A percentile compares a stretch with the other conserved stretches of the same genome.
Conservation (phyloP, 2,888 invertebrate species). For the Falcaria lacertinaria region DNA sequence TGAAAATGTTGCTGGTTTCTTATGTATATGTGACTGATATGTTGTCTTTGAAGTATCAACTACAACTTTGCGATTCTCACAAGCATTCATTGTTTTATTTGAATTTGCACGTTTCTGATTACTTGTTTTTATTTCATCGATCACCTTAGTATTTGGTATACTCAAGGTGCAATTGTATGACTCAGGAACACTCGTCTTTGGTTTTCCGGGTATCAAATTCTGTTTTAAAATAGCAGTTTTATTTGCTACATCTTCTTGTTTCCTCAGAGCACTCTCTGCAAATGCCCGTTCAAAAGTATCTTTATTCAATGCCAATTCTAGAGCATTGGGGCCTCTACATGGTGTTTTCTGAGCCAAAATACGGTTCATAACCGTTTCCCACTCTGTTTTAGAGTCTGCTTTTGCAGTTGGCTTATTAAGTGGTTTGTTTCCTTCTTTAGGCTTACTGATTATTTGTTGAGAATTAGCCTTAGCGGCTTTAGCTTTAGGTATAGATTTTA, state of each 20-base stretch:
- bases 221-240: constrained; percentile 2
- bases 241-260: constrained; percentile 13
- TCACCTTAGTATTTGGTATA: not conserved
- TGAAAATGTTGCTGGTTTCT: not conserved
- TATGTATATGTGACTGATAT: not conserved
- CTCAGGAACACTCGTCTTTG: not conserved
- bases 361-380: constrained; percentile 61
- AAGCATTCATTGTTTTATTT: not conserved
- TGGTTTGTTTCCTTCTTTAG: constrained; percentile 9
- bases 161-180: not conserved
- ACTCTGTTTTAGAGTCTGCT: constrained; percentile 29
- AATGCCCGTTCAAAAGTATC: constrained; percentile 31
- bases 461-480: constrained; percentile 6
- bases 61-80: not conserved
- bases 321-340: constrained; percentile 52
- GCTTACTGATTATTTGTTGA: constrained; percentile 4
- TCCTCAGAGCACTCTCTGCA: constrained; percentile 23
- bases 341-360: constrained; percentile 62
- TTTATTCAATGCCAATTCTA: constrained; percentile 52
- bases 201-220: not conserved
- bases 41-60: not conserved
- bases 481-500: not conserved
- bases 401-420: constrained; percentile 7
- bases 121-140: not conserved
- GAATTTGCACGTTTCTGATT: not conserved